Percentiles rank a stretch among this genome's conserved stretches.
Evolutionary conservation across 53 echinoderm and acorn worm genomes (phyloP).

Genomic region (Holothuria leucospilota): DNA sequence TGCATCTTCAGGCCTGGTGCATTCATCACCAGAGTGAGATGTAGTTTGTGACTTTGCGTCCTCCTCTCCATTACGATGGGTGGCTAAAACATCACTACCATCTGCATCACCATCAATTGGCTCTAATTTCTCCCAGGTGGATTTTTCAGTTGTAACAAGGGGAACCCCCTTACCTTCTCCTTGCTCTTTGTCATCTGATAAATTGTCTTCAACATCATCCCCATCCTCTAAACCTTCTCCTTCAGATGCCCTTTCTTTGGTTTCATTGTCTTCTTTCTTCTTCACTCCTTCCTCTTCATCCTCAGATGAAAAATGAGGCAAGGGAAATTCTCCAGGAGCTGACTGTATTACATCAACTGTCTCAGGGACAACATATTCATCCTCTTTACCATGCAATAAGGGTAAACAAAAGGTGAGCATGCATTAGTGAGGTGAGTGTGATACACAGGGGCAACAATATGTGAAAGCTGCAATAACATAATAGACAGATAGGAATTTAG

Average conservation of each 20-base stretch:
- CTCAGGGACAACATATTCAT: neutral
- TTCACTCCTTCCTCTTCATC: neutral
- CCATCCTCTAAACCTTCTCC: neutral
- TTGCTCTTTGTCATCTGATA: neutral
- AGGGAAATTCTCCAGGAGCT: conserved; percentile 12
- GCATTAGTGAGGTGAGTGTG: neutral
- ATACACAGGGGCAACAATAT: too few species aligned
- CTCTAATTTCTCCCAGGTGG: too few species aligned
- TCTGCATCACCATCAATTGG: too few species aligned
- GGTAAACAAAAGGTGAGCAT: conserved; percentile 6
- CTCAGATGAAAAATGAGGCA: neutral
- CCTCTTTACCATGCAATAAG: conserved; percentile 22
- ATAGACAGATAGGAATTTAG: too few species aligned
- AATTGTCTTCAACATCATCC: neutral
- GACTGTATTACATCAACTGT: conserved; percentile 9
- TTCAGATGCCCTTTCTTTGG: neutral
- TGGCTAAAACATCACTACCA: too few species aligned
- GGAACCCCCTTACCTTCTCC: neutral
- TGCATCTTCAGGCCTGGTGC: too few species aligned
- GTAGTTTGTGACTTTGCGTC: too few species aligned
- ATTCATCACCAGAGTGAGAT: too few species aligned
- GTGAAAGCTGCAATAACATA: too few species aligned
- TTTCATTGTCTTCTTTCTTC: neutral
- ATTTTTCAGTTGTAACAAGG: too few species aligned
- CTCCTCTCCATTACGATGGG: too few species aligned